Conservation (phyloP, 2,888 invertebrate species). For the Agrilus biguttatus region DNA sequence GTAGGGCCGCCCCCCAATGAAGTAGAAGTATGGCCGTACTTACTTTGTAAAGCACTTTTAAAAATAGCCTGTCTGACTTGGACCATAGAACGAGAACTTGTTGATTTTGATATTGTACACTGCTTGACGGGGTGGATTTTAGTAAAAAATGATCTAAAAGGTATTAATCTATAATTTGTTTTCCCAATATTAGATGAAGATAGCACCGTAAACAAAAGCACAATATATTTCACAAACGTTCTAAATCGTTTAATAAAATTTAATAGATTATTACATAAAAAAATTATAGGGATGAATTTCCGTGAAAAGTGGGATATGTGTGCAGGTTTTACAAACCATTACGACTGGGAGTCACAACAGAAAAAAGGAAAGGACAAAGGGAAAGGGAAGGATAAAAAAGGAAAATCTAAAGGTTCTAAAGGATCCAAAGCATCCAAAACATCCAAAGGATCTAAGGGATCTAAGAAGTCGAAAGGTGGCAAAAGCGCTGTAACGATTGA, state of each 20-base stretch:
- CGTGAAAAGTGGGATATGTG: conserved; percentile 21
- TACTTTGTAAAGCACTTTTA: conserved; percentile 33
- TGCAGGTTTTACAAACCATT: conserved; percentile 17
- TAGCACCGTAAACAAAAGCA: too few species aligned
- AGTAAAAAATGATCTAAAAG: conserved; percentile 16
- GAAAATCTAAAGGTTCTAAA: background rate
- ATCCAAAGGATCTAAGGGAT: conserved; percentile 3
- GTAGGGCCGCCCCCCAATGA: conserved; percentile 11
- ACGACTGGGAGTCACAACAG: conserved; percentile 13
- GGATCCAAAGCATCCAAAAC: background rate
- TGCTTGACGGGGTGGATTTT: conserved; percentile 33
- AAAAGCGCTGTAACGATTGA: conserved; percentile 4
- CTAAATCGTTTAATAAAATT: too few species aligned
- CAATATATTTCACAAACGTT: too few species aligned
- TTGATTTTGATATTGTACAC: conserved; percentile 30
- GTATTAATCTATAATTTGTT: conserved; percentile 6
- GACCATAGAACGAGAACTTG: conserved; percentile 21
- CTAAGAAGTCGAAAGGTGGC: conserved; percentile 5
- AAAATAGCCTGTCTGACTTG: conserved; percentile 30
- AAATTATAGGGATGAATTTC: conserved; percentile 11
- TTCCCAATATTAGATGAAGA: too few species aligned
- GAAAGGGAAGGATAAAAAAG: conserved; percentile 2
- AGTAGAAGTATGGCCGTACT: conserved; percentile 34
- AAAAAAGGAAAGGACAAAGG: background rate
- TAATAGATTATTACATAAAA: background rate